Conservation (phyloP, 2,888 invertebrate genomes). For the Brenthis ino region DNA sequence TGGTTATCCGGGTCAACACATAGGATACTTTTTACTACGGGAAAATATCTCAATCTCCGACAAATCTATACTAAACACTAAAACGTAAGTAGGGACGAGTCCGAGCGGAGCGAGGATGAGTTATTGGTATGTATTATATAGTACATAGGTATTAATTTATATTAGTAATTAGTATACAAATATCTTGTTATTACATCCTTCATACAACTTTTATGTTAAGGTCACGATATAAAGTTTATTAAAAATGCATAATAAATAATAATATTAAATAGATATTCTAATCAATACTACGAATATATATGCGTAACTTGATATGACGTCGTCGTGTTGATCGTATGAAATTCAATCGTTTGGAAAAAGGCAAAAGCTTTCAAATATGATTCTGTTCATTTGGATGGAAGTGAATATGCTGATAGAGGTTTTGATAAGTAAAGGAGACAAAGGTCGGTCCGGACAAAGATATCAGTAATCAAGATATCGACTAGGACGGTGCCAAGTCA, state of each 20-base stretch:
- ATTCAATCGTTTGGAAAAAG: conserved; percentile 43
- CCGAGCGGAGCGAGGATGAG: too few species aligned
- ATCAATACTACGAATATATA: conserved; percentile 12
- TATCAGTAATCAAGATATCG: conserved; percentile 65
- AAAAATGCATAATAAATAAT: not conserved
- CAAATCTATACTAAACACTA: too few species aligned
- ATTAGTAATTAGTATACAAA: too few species aligned
- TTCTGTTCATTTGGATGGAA: conserved; percentile 59
- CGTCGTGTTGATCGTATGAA: conserved; percentile 36
- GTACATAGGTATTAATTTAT: too few species aligned
- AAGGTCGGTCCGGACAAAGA: conserved; percentile 68
- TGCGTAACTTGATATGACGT: conserved; percentile 34
- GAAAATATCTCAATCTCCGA: too few species aligned
- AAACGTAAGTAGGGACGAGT: too few species aligned
- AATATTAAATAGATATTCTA: conserved; percentile 13
- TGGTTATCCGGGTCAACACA: too few species aligned
- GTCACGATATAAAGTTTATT: too few species aligned
- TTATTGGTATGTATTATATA: too few species aligned
- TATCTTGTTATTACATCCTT: too few species aligned
- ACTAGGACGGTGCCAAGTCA: conserved; percentile 38
- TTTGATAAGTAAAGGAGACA: conserved; percentile 64
- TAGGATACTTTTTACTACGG: too few species aligned
- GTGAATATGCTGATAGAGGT: conserved; percentile 53
- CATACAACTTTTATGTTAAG: too few species aligned
- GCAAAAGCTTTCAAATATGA: conserved; percentile 50